Evolutionary conservation across 1,140 invertebrate species (phyloP).

Genomic region (Helicoverpa zea): DNA sequence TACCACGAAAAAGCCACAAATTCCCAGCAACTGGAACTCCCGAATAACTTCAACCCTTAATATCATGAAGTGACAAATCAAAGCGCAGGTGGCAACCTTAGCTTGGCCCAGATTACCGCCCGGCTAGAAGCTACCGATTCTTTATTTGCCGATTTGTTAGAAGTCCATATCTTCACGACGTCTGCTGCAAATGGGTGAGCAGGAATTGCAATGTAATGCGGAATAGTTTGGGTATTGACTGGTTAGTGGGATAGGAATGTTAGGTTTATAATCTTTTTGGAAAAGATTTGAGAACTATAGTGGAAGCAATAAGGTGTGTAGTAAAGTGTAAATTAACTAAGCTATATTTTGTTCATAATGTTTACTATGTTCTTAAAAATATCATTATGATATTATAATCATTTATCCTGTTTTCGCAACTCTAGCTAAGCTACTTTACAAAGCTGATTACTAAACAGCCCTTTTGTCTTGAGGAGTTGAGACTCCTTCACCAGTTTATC

Average conservation of each 20-base stretch:
- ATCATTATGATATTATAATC: too few species aligned
- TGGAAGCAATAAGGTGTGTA: too few species aligned
- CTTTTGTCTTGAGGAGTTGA: too few species aligned
- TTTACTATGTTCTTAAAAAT: too few species aligned
- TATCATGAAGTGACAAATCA: not conserved
- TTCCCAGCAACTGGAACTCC: not conserved
- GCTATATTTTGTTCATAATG: too few species aligned
- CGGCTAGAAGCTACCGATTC: conserved; percentile 39
- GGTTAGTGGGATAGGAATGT: not conserved
- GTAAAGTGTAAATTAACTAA: too few species aligned
- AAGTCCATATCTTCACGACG: conserved; percentile 25
- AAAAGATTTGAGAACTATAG: too few species aligned
- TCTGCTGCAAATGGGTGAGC: conserved; percentile 21
- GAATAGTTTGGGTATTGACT: not conserved
- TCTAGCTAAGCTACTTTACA: too few species aligned
- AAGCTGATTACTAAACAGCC: too few species aligned
- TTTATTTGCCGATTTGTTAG: conserved; percentile 45
- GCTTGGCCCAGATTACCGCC: conserved; percentile 34
- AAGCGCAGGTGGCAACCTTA: conserved; percentile 24
- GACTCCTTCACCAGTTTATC: too few species aligned
- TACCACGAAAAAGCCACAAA: not conserved
- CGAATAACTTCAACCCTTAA: not conserved
- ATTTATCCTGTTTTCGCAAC: too few species aligned
- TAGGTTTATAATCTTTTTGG: not conserved
- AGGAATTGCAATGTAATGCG: conserved; percentile 1